Conservation (phyloP, 2,888 invertebrate species). For the Chymomyza procnemis region DNA sequence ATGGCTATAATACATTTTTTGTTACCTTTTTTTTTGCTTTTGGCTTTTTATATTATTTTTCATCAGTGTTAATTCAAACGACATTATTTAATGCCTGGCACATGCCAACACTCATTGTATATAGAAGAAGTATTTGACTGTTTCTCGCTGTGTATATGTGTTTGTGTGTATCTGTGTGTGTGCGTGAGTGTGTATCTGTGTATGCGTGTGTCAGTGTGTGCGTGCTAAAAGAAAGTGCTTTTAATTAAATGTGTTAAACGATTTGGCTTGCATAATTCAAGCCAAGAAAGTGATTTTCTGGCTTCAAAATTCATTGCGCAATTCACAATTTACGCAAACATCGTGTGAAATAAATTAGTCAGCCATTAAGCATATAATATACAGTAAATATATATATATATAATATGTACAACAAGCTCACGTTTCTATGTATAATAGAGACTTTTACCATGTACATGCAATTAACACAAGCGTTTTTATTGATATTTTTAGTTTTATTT, state of each 20-base stretch:
- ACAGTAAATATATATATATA: neutral
- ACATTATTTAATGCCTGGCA: constrained; percentile 66
- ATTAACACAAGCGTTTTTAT: neutral
- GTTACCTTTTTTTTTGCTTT: neutral
- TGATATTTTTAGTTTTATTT: neutral
- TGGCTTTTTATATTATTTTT: neutral
- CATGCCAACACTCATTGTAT: constrained; percentile 41
- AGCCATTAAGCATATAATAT: constrained; percentile 3
- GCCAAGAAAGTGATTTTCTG: constrained; percentile 40
- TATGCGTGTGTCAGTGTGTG: constrained; percentile 11
- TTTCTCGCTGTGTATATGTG: constrained; percentile 4
- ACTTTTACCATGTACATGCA: neutral
- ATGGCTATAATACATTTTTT: constrained; percentile 4
- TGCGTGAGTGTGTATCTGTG: neutral
- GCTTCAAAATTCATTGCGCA: constrained; percentile 42
- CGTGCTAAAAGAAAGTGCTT: constrained; percentile 63
- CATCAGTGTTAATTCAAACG: constrained; percentile 64
- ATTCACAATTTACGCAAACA: constrained; percentile 6
- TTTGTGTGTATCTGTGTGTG: constrained; percentile 12
- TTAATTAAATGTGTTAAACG: constrained; percentile 64
- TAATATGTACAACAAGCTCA: constrained; percentile 23
- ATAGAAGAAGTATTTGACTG: neutral
- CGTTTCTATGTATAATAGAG: constrained; percentile 21
- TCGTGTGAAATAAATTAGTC: constrained; percentile 2
- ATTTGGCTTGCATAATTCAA: constrained; percentile 58